A percentile compares a stretch with the other conserved stretches of the same genome.
These are phyloP conservation scores for Cavia porcellus DNA, from an alignment of 2,113 vertebrate genomes.

Conservation along the genomic window DNA sequence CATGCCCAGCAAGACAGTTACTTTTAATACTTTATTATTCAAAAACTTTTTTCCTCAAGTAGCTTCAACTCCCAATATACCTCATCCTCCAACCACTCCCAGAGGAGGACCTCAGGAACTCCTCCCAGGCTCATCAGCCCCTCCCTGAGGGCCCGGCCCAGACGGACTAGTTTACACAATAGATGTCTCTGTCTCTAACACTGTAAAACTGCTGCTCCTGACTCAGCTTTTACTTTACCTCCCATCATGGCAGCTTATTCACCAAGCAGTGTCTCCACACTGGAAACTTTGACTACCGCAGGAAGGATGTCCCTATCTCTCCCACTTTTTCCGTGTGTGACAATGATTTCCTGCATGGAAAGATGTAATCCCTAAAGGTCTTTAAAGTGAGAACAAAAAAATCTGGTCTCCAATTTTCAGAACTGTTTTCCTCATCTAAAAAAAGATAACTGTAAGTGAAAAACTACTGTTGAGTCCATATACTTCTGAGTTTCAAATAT, in stretches of 20 bases:
- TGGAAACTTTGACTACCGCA: not conserved
- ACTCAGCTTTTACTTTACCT: not conserved
- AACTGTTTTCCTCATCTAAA: slow-evolving; percentile 37
- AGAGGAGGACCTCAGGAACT: not conserved
- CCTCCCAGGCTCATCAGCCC: no score
- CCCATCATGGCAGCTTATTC: not conserved
- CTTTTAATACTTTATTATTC: not conserved
- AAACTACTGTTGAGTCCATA: not conserved
- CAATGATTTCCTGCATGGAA: not conserved
- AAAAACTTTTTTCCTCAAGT: not conserved
- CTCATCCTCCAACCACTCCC: not conserved
- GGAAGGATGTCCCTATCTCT: not conserved
- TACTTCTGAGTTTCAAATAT: slow-evolving; percentile 1
- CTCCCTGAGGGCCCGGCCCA: not conserved
- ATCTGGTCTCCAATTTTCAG: not conserved
- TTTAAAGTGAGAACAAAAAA: not conserved
- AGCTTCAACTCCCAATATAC: not conserved
- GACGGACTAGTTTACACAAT: not conserved
- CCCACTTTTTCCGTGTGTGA: not conserved
- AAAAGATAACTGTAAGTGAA: slow-evolving; percentile 31
- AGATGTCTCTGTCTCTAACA: not conserved
- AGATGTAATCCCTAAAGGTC: not conserved
- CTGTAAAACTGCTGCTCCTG: not conserved
- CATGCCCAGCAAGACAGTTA: not conserved
- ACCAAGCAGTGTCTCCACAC: not conserved